phyloP scores from a whole-genome alignment of 2,797 vertebrate genomes.

The Mus minutoides region DNA sequence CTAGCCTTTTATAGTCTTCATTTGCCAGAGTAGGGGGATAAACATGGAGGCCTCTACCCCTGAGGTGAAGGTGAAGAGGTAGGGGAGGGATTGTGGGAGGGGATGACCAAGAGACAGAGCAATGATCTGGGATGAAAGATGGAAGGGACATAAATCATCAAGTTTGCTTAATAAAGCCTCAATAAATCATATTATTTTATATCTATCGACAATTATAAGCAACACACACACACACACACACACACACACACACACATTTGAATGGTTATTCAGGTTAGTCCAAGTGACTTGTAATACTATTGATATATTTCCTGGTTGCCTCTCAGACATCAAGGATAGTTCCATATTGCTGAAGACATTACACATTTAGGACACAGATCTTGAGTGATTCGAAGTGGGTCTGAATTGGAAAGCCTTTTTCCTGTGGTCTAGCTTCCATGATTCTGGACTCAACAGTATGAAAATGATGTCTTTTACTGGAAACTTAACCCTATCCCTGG shows the following conservation, averaged over 20 bases:
- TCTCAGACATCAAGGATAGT: background rate
- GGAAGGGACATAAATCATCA: background rate
- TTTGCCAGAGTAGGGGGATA: no score
- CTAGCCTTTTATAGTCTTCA: no score
- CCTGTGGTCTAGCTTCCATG: background rate
- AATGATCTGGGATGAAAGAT: background rate
- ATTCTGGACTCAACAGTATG: background rate
- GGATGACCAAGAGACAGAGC: background rate
- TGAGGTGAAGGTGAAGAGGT: background rate
- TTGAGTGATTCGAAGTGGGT: background rate
- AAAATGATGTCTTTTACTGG: background rate
- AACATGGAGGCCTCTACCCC: no score
- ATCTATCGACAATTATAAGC: background rate
- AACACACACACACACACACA: background rate
- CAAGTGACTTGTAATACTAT: background rate
- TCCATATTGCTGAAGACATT: background rate
- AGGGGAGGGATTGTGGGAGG: background rate
- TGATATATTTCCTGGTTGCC: background rate
- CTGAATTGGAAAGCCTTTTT: background rate
- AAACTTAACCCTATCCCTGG: background rate
- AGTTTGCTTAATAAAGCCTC: no score
- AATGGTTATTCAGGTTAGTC: background rate
- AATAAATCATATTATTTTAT: background rate
- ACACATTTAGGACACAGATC: background rate
- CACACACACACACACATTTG: no score